Base-by-base conservation (phyloP, 2,113 vertebrate genomes). In the Phalacrocorax carbo region DNA sequence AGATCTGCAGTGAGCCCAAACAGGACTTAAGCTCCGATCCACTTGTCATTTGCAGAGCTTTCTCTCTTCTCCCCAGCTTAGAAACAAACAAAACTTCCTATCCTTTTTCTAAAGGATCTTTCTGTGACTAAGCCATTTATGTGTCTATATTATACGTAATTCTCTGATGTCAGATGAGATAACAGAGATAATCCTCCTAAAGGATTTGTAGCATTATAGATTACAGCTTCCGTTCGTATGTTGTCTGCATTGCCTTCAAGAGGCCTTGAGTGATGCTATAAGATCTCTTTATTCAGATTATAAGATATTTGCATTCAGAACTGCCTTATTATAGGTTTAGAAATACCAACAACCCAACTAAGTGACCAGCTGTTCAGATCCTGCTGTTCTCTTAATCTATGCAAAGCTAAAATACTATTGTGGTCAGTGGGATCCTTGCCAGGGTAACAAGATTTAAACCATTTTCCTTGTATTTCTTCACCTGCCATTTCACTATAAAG, bases 171-270 rank as follows among this genome's bases (percentile, higher is more conserved):
- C 85, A 95, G 93, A 86, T 82, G 92, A 96, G 94, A 95, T 94
- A 94, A 97, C 57, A 83, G 86, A 89, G 89, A 88, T 97, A 96
- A 97, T 97, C 94, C 87, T 83, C 64, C 96, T 91, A 91, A 92
- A 97, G 91, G 95, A 94, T 96, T 95, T 97, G 78, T 86, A 61
- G 76, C 80, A 93, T 86, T 96, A 77, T 7, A 90, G 86, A 92
- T 91, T 93, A 92, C 64, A 83, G 65, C 54, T 94, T 96, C 46
- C 81, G 86, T 95, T 93, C 2, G 1, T 66, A 83, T 70, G 75
- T 85, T 82, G 70, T 38, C 72, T 80, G 42, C 78, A 54, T 90
- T 95, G 88, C 82, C 66, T 92, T 96, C 82, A 65, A 95, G 94
- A 94, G 60, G 87, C 71, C 83, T 91, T 90, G 75, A 94, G 82